Percentiles rank a stretch among this genome's conserved stretches.
These are phyloP conservation scores for Melinaea menophilus DNA, from an alignment of 2,888 invertebrate genomes.

Conservation along the genomic window DNA sequence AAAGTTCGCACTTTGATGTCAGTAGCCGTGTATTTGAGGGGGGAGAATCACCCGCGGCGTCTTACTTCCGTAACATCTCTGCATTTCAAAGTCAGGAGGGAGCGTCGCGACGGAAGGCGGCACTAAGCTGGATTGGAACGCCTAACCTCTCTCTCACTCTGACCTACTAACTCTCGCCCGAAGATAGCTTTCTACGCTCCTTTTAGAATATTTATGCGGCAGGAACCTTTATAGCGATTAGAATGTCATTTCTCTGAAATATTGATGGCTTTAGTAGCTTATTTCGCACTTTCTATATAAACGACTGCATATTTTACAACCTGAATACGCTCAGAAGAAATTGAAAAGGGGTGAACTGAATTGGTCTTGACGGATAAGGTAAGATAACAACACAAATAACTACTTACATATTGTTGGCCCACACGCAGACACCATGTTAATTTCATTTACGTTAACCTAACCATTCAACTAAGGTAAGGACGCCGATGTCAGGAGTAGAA, in stretches of 20 bases:
- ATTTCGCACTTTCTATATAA: conserved; percentile 55
- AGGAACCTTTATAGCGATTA: conserved; percentile 61
- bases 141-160: conserved; percentile 44
- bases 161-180: conserved; percentile 60
- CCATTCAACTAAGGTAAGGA: background rate
- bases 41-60: conserved; percentile 60
- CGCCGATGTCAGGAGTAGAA: conserved; percentile 13
- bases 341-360: conserved; percentile 39
- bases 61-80: conserved; percentile 43
- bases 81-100: conserved; percentile 45
- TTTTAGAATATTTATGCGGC: conserved; percentile 68
- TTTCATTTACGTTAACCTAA: conserved; percentile 6
- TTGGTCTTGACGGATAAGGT: conserved; percentile 4
- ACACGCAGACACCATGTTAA: conserved; percentile 44
- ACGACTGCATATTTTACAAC: conserved; percentile 62
- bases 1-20: conserved; percentile 70
- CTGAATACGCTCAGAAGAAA: conserved; percentile 42
- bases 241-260: conserved; percentile 65
- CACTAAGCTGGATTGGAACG: conserved; percentile 50
- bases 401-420: conserved; percentile 35
- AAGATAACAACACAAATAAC: background rate
- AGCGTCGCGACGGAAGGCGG: conserved; percentile 52
- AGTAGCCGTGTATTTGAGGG: conserved; percentile 45
- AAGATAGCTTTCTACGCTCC: conserved; percentile 60
- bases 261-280: conserved; percentile 54